Evolutionary conservation across 2,113 vertebrate species (phyloP), one percentile per base, ranked within the genome.

Genomic region (Aspiorhynchus laticeps): DNA sequence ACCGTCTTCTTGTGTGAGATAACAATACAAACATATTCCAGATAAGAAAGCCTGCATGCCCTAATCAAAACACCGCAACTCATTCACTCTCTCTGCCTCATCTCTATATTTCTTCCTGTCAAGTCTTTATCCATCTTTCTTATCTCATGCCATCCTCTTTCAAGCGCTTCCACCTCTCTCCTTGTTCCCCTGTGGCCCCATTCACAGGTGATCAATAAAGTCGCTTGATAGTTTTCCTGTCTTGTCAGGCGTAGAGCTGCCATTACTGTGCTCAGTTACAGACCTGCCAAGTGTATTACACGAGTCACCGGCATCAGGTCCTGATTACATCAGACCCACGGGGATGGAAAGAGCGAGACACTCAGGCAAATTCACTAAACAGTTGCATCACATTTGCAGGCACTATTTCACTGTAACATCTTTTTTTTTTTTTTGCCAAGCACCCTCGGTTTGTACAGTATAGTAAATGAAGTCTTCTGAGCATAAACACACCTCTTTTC

Each of bases 241-340:
- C 69, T 59, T 78, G 78, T 85, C 79, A 87, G 85, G 78, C 83
- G 56, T 83, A 75, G 83, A 80, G 82, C 74, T 87, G 88, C 43
- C 82, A 83, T 90, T 86, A 88, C 87, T 78, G 80, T 56, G 76
- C 73, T 78, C 48, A 51, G 59, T 86, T 87, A 89, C 88, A 86
- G 76, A 61, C 80, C 86, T 80, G 88, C 83, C 85, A 86, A 88
- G 88, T 85, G 87, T 88, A 88, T 83, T 91, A 89, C 90, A 85
- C 61, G 87, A 73, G 61, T 86, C 80, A 46, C 26, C 73, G 38
- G 85, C 38, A 10, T 67, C 79, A 74, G 87, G 65, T 46, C 31
- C 59, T 75, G 90, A 89, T 83, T 88, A 87, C 80, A 88, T 85
- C 83, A 51, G 36, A 82, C 59, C 78, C 76, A 63, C 63, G 86